These are phyloP conservation scores for Serinus canaria DNA, from an alignment of 2,113 vertebrate species.

Conservation along the genomic window DNA sequence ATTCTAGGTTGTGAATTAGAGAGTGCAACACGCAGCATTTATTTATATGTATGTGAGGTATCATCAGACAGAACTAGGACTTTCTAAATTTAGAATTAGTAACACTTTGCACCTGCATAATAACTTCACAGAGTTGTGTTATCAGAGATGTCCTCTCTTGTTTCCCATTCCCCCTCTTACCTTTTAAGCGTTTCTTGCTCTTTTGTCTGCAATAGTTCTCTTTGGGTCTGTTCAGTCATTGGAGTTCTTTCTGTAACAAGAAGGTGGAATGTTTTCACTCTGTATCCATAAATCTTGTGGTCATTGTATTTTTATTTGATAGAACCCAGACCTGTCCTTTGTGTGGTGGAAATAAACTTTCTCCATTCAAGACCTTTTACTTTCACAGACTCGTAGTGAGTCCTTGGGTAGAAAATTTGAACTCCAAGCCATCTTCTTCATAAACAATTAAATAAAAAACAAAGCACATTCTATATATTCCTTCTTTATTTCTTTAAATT, in stretches of 20 bases:
- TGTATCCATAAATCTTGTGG: not conserved
- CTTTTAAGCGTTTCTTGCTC: constrained; percentile 13
- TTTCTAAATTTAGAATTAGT: not conserved
- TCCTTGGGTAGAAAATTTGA: not conserved
- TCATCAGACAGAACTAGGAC: not conserved
- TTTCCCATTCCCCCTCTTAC: not conserved
- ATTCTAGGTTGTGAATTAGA: not conserved
- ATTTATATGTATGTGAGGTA: not conserved
- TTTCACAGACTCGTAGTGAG: not conserved
- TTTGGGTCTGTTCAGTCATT: not conserved
- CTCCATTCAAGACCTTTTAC: not conserved
- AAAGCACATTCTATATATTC: not conserved
- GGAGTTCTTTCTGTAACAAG: not conserved
- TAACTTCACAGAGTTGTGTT: not conserved
- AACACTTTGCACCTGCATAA: not conserved
- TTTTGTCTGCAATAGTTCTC: not conserved
- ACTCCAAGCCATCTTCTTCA: not conserved
- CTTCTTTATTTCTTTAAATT: constrained; percentile 49
- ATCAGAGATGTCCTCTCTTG: not conserved
- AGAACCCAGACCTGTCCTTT: not conserved
- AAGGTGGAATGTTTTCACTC: not conserved
- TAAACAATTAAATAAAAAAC: not conserved
- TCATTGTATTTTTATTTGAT: not conserved
- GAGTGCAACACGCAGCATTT: not conserved
- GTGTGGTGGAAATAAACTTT: not conserved